Percentiles rank a stretch among this genome's conserved stretches.
Evolutionary conservation across 2,888 invertebrate species (phyloP).

Genomic region (Dolomedes plantarius): DNA sequence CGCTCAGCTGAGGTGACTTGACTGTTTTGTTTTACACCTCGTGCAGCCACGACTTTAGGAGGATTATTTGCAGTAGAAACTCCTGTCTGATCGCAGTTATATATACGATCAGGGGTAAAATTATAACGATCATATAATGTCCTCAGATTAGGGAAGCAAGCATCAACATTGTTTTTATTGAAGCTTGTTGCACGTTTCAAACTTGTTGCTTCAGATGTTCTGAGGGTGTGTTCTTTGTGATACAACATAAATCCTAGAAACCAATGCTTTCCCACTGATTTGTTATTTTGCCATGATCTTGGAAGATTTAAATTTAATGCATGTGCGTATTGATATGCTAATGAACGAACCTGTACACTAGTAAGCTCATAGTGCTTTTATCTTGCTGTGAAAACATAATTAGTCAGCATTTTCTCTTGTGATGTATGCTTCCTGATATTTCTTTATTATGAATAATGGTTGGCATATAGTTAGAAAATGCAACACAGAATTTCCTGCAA

Average conservation of each 20-base stretch:
- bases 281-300: not conserved
- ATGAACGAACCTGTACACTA: not conserved
- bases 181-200: not conserved
- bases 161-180: not conserved
- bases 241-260: slow-evolving; percentile 20
- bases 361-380: slow-evolving; percentile 19
- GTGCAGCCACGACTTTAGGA: slow-evolving; percentile 11
- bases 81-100: slow-evolving; percentile 27
- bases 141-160: not conserved
- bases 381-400: slow-evolving; percentile 16
- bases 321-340: slow-evolving; percentile 19
- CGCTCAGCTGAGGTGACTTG: slow-evolving; percentile 14
- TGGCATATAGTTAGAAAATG: too few relatives aligned
- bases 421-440: too few relatives aligned
- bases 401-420: not conserved
- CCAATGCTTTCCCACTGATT: slow-evolving; percentile 11
- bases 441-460: too few relatives aligned
- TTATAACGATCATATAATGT: not conserved
- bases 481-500: too few relatives aligned
- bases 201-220: slow-evolving; percentile 23
- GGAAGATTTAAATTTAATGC: not conserved
- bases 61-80: slow-evolving; percentile 6
- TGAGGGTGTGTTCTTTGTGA: not conserved
- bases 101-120: too few relatives aligned
- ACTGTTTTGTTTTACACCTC: slow-evolving; percentile 25